Conservation (phyloP, 2,888 invertebrate species). For the Caenorhabditis angaria region DNA sequence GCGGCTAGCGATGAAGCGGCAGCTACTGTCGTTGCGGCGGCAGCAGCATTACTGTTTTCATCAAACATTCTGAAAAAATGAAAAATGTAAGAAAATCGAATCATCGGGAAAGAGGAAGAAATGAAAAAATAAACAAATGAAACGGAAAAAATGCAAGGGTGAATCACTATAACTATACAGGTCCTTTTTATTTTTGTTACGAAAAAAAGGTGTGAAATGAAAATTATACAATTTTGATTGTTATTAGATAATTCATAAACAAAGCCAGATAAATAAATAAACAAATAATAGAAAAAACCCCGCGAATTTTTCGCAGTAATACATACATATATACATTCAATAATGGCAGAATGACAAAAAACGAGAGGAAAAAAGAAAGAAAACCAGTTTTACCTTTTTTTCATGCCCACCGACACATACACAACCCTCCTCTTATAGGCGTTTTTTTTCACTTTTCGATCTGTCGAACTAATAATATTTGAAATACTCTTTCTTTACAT, state of each 20-base stretch:
- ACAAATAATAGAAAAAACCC: neutral
- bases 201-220: no score
- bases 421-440: neutral
- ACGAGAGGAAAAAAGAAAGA: constrained; percentile 3
- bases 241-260: no score
- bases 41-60: constrained; percentile 68
- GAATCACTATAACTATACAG: constrained; percentile 1
- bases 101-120: neutral
- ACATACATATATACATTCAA: neutral
- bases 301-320: constrained; percentile 3
- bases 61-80: constrained; percentile 58
- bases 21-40: constrained; percentile 55
- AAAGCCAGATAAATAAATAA: no score
- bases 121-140: neutral
- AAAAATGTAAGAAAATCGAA: neutral
- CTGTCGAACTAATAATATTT: neutral
- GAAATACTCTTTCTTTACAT: neutral
- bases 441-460: constrained; percentile 5
- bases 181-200: neutral
- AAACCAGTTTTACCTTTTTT: neutral
- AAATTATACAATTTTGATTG: neutral
- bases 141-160: neutral
- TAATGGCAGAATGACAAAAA: neutral
- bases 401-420: neutral
- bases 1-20: constrained; percentile 54